Conservation (phyloP, 2,888 invertebrate species). For the Phragmatobia fuliginosa region DNA sequence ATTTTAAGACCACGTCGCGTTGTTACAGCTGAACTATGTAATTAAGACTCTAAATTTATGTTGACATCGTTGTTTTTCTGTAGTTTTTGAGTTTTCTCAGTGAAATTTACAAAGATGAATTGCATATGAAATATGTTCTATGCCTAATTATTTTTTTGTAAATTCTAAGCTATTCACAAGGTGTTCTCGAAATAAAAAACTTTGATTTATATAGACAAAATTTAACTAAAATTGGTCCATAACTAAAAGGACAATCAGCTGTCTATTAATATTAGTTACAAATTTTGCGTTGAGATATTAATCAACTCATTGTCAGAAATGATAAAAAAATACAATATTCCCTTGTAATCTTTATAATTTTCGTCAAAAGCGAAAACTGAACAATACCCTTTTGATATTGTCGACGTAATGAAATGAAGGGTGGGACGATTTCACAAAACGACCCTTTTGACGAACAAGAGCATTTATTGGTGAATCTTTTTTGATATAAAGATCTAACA, state of each 20-base stretch:
- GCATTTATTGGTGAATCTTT: constrained; percentile 18
- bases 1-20: not conserved
- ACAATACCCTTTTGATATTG: constrained; percentile 15
- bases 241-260: constrained; percentile 29
- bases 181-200: no score
- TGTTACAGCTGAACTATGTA: no score
- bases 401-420: constrained; percentile 24
- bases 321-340: not conserved
- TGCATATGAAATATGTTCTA: no score
- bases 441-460: constrained; percentile 24
- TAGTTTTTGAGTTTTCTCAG: not conserved
- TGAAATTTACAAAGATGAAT: not conserved
- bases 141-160: no score
- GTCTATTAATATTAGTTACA: constrained; percentile 33
- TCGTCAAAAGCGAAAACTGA: constrained; percentile 13
- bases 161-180: no score
- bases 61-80: no score
- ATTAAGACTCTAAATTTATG: no score
- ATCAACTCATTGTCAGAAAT: constrained; percentile 12
- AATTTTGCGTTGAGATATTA: constrained; percentile 12
- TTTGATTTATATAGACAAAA: constrained; percentile 22
- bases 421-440: constrained; percentile 21
- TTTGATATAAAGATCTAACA: constrained; percentile 5
- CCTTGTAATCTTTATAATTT: not conserved
- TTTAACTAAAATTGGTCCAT: not conserved